phyloP scores from a whole-genome alignment of 2,888 invertebrate genomes.

The Molanna angustata region DNA sequence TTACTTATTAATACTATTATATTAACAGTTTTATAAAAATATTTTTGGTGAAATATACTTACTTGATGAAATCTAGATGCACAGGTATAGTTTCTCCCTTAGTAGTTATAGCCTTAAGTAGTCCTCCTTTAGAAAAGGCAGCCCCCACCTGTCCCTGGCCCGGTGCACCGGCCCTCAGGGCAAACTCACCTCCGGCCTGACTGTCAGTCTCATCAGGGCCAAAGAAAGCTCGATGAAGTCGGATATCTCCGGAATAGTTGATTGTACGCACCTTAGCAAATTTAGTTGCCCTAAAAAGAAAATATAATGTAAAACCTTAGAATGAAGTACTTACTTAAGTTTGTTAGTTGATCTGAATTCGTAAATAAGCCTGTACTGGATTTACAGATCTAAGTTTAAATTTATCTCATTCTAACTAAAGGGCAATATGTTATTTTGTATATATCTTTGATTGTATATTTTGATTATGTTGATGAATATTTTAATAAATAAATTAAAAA shows the following conservation, averaged over 20 bases:
- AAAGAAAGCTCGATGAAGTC: conserved; percentile 49
- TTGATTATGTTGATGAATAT: no score
- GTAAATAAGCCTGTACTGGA: no score
- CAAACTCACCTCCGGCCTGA: conserved; percentile 41
- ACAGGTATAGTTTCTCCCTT: conserved; percentile 55
- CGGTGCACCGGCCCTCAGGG: conserved; percentile 32
- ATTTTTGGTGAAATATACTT: conserved; percentile 39
- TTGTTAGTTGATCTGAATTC: no score
- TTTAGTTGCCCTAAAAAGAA: conserved; percentile 43
- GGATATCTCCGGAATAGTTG: conserved; percentile 53
- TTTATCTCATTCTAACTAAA: no score
- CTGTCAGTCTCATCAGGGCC: conserved; percentile 37
- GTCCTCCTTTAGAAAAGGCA: conserved; percentile 65
- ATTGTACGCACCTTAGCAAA: conserved; percentile 55
- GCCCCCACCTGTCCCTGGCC: conserved; percentile 44
- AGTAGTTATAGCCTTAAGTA: conserved; percentile 66
- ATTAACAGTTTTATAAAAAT: background rate
- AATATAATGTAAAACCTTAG: no score
- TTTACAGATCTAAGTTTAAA: no score
- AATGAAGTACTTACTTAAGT: no score
- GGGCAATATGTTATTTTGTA: no score
- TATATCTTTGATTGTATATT: no score
- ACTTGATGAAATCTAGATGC: conserved; percentile 76
- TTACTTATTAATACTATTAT: background rate
- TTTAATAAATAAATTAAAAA: no score